Evolutionary conservation across 2,113 vertebrate species (phyloP), one percentile per base, ranked within the genome.

Genomic region (Xenus cinereus): DNA sequence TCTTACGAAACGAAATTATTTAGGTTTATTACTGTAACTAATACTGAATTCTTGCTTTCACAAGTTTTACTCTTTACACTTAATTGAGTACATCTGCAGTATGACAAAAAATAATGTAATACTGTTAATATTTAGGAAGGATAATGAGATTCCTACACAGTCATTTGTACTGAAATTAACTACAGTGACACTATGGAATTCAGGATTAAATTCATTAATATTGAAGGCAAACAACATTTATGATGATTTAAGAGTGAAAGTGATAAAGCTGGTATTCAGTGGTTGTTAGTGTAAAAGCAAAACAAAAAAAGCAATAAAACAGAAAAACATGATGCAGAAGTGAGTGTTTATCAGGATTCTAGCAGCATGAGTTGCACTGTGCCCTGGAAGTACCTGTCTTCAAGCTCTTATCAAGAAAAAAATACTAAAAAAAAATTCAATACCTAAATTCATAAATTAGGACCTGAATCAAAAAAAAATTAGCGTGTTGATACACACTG

Each of bases 21-120:
- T 81, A 72, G 6, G 30, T 82, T 77, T 78, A 78, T 93, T 89
- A 74, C n/a, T 85, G 59, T 77, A 82, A 84, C 77, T 88, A 91
- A 91, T 59, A 67, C 26, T 67, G 53, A 87, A 80, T 80, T 95
- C 23, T 56, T 46, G 12, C 85, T 89, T 89, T 89, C 27, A 63
- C 21, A 18, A 5, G 41, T 85, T 73, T 85, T 82, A 32, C 23
- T 77, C 75, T 87, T 84, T 68, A 66, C 21, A 54, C n/a, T 67
- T 88, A 62, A 84, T 51, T 72, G 46, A 85, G 32, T 74, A 64
- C 46, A 64, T 81, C 66, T 86, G 43, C 59, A 68, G 60, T 32
- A 59, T 28, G 50, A 35, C 84, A 67, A 57, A 63, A 72, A 71
- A 45, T 9, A 76, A 51, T 64, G 12, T 23, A 53, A 60, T 37